Base-by-base conservation (phyloP, 2,888 invertebrate species). In the Drosophila algonquin region DNA sequence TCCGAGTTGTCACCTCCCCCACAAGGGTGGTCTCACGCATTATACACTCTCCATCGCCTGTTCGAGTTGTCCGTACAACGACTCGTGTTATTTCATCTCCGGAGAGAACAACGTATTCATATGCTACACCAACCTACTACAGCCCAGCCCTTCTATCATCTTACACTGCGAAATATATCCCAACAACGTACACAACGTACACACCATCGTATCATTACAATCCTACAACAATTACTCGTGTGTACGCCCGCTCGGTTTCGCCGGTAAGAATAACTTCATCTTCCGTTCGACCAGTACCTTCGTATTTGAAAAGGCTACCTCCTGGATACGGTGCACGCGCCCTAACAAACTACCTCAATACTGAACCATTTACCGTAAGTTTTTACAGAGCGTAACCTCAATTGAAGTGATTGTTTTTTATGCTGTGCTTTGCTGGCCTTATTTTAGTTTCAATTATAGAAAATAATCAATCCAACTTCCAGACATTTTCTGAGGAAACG, bases 401-500 rank as follows among this genome's bases (percentile, higher is more conserved):
- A 40, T 40, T 40, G 0, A n/a, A n/a, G n/a, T 7, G n/a, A 40
- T 40, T 40, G 40, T n/a, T 7, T 40, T 40, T 7, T n/a, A 6
- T 40, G n/a, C 40, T n/a, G 40, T 40, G n/a, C 9, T 18, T 16
- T 51, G 30, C 18, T 35, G 30, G 24, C 21, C 1, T 35, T 47
- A 16, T 14, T 50, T 32, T 47, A 18, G 16, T 27, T 48, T 30
- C 6, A 3, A 21, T 52, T 16, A 44, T 9, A 30, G 30, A 27
- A 54, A 46, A 48, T 44, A 58, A 46, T 18, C 12, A 48, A 51
- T 35, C 12, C 40, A 68, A 54, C 55, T 73, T 70, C 14, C 94
- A 97, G 97, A 94, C 94, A 82, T 97, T 97, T 93, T 95, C 96
- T 91, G 96, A 96, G 91, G 97, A 97, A 93, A 95, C 95, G 77